phyloP scores from a whole-genome alignment of 2,113 vertebrate species.

The Eleginops maclovinus region DNA sequence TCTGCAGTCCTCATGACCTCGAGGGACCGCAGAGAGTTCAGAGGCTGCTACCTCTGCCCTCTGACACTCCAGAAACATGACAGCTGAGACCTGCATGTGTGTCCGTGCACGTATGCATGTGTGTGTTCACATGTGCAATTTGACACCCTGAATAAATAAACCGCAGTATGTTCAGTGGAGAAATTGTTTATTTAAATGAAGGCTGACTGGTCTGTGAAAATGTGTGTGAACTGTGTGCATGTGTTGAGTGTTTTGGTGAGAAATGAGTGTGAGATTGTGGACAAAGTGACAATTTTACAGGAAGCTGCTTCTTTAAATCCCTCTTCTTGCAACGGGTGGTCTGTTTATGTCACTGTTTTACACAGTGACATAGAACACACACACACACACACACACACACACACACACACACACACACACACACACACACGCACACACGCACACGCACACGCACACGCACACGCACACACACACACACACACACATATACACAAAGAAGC shows the following conservation, averaged over 20 bases:
- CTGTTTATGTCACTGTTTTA: constrained; percentile 52
- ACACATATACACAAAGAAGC: constrained; percentile 49
- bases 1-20: constrained; percentile 39
- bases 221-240: constrained; percentile 32
- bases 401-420: not conserved
- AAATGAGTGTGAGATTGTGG: constrained; percentile 4
- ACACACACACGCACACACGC: not conserved
- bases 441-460: no score
- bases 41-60: constrained; percentile 61
- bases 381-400: not conserved
- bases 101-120: constrained; percentile 17
- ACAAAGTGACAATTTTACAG: constrained; percentile 48
- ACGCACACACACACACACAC: not conserved
- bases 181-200: constrained; percentile 66
- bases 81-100: constrained; percentile 45
- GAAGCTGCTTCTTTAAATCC: constrained; percentile 31
- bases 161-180: constrained; percentile 35
- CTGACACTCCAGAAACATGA: constrained; percentile 70
- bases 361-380: constrained; percentile 5
- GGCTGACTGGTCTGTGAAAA: constrained; percentile 37
- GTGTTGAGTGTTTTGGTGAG: constrained; percentile 10
- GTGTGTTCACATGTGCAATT: constrained; percentile 7
- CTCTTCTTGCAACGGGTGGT: constrained; percentile 11
- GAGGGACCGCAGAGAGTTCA: constrained; percentile 41
- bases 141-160: constrained; percentile 61